These are phyloP conservation scores for Oplegnathus fasciatus DNA, from an alignment of 2,113 vertebrate genomes.

Conservation along the genomic window DNA sequence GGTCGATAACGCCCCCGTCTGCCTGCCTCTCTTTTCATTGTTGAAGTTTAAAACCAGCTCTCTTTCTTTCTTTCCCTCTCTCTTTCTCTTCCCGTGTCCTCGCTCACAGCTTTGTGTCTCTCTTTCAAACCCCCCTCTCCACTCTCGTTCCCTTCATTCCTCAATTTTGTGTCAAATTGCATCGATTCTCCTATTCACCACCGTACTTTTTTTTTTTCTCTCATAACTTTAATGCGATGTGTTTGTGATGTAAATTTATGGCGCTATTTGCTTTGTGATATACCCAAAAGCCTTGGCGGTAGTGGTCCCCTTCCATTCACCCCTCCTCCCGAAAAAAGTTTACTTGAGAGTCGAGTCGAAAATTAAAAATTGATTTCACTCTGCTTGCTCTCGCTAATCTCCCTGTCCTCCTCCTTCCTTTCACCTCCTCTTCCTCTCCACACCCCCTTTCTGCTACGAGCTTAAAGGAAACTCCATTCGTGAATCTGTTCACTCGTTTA, in stretches of 20 bases:
- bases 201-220: neutral
- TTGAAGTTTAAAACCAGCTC: neutral
- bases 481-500: slow-evolving; percentile 32
- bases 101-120: slow-evolving; percentile 6
- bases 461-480: slow-evolving; percentile 45
- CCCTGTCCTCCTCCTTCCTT: slow-evolving; percentile 1
- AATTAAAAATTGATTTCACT: slow-evolving; percentile 71
- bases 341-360: slow-evolving; percentile 47
- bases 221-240: slow-evolving; percentile 10
- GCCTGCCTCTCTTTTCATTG: slow-evolving; percentile 1
- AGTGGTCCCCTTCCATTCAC: neutral
- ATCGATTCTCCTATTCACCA: slow-evolving; percentile 10
- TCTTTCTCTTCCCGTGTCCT: neutral
- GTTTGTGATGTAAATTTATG: slow-evolving; percentile 54
- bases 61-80: neutral
- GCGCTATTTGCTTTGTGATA: slow-evolving; percentile 28
- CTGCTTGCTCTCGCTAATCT: slow-evolving; percentile 50
- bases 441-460: neutral
- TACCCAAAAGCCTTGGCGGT: slow-evolving; percentile 16
- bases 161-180: slow-evolving; percentile 6
- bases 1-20: slow-evolving; percentile 32
- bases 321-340: slow-evolving; percentile 33
- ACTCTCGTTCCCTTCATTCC: neutral
- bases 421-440: slow-evolving; percentile 11
- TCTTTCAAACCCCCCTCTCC: neutral